These are phyloP conservation scores for Vanessa atalanta DNA, from an alignment of 1,140 invertebrate genomes.

Conservation along the genomic window DNA sequence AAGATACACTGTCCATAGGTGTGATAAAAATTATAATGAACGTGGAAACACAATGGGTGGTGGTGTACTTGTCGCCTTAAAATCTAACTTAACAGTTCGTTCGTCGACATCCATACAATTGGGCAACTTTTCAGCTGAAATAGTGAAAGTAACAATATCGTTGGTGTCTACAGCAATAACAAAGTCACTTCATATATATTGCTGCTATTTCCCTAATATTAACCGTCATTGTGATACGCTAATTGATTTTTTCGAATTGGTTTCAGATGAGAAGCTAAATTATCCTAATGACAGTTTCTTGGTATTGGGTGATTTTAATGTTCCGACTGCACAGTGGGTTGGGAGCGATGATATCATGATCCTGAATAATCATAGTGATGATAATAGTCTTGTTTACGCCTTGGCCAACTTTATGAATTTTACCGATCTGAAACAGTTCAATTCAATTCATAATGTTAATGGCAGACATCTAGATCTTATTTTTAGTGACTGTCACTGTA, in stretches of 20 bases:
- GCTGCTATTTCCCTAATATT: background rate
- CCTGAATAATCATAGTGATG: background rate
- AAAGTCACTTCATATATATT: conserved; percentile 5
- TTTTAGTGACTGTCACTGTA: background rate
- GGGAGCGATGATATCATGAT: too few species aligned
- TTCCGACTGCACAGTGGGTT: background rate
- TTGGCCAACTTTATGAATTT: background rate
- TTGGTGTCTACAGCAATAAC: background rate
- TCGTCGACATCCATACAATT: background rate
- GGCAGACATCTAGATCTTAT: background rate
- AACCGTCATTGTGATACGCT: background rate
- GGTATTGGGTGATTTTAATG: background rate
- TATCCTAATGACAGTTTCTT: conserved; percentile 9
- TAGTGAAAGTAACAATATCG: too few species aligned
- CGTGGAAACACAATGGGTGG: too few species aligned
- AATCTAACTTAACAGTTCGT: too few species aligned
- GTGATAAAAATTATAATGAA: too few species aligned
- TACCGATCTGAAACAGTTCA: background rate
- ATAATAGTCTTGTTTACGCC: background rate
- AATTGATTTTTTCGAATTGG: conserved; percentile 4
- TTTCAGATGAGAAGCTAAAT: background rate
- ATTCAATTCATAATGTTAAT: background rate
- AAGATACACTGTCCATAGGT: too few species aligned
- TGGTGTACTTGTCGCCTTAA: too few species aligned
- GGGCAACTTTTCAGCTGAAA: background rate